These are phyloP conservation scores for Dione juno DNA, from an alignment of 2,888 invertebrate genomes.

Conservation along the genomic window DNA sequence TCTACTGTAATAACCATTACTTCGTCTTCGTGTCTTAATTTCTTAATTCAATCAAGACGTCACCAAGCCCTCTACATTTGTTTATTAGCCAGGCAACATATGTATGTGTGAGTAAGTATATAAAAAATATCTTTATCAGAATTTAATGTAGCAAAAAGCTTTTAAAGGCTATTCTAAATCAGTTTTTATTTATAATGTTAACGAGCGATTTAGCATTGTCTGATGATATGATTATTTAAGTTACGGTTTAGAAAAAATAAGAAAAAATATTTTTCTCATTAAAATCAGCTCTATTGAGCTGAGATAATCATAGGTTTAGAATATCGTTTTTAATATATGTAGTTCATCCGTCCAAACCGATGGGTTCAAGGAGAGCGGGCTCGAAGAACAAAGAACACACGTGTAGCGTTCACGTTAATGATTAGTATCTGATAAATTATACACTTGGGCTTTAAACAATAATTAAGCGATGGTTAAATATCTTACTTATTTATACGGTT, in stretches of 20 bases:
- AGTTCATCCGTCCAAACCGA: constrained; percentile 51
- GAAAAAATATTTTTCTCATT: constrained; percentile 40
- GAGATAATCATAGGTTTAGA: constrained; percentile 49
- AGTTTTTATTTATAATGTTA: constrained; percentile 21
- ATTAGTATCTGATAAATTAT: constrained; percentile 40
- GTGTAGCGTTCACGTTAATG: constrained; percentile 37
- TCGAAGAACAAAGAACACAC: constrained; percentile 44
- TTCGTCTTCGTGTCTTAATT: no score
- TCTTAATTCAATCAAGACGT: no score
- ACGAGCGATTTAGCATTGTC: constrained; percentile 24
- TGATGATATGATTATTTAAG: constrained; percentile 12
- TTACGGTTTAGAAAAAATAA: constrained; percentile 35
- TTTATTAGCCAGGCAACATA: no score
- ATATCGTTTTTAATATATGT: constrained; percentile 40
- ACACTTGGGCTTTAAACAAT: constrained; percentile 22
- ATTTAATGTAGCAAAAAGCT: background rate
- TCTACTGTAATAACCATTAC: no score
- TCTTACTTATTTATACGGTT: background rate
- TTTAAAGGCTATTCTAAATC: constrained; percentile 1
- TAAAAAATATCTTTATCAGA: background rate
- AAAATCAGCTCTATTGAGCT: constrained; percentile 36
- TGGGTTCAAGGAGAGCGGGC: constrained; percentile 65
- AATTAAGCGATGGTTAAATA: constrained; percentile 32
- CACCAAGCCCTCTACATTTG: no score
- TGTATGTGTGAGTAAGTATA: background rate